Base-by-base conservation (phyloP, 2,113 vertebrate species). In the Gnathonemus longibarbis region DNA sequence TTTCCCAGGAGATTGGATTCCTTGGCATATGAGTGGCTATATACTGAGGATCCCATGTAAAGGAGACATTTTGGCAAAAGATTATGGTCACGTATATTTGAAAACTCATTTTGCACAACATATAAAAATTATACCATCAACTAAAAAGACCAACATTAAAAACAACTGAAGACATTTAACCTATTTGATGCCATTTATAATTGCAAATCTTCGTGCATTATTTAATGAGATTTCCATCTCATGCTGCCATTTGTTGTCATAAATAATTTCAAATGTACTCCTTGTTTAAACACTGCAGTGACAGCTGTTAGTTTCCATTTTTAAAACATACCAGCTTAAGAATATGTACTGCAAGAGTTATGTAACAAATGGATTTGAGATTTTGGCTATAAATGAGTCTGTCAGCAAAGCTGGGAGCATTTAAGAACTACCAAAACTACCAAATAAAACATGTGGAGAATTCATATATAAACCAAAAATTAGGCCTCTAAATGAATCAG, bases 1-100 rank as follows among this genome's bases (percentile, higher is more conserved):
- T 70, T 70, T 70, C 10, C 62, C 10, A 70, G 62, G n/a, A 70
- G 10, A 42, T 3, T 80, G 11, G 77, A 91, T 88, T 45, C 46
- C 42, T 89, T 90, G 87, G 88, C 74, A 89, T 17, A 45, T 88
- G 89, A 90, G 89, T 74, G 90, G 86, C 77, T 52, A 83, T n/a
- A 70, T 45, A 50, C 53, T 90, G 87, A n/a, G 89, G 27, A 50
- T 74, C 27, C 62, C 15, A 19, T 0, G 15, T 49, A 48, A 50
- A 62, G 53, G 87, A 52, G 39, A 89, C 5, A 15, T 86, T 48
- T 86, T 48, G 84, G 84, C 9, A 86, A 49, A 86, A 50, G n/a
- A 50, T 49, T 86, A 86, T 50, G 45, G n/a, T 86, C 27, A n/a
- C 3, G 42, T 48, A 21, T 48, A 50, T 27, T 50, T 85, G 3